Evolutionary conservation across 2,797 vertebrate species (phyloP).

Genomic region (Amniataba percoides): DNA sequence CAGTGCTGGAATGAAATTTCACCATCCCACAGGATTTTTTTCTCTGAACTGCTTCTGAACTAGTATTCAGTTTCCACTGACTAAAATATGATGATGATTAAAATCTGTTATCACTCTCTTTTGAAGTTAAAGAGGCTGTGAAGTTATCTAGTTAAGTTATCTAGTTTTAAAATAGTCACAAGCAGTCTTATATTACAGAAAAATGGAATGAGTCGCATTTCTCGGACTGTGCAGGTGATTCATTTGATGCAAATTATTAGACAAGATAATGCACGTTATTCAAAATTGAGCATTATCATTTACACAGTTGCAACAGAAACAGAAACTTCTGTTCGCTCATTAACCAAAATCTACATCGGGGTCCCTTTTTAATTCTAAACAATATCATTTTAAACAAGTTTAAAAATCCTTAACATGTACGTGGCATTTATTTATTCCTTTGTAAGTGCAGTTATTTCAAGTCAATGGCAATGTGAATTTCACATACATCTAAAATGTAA

Average conservation of each 20-base stretch:
- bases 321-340: background rate
- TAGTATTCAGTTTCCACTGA: background rate
- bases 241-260: background rate
- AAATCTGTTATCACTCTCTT: constrained; percentile 23
- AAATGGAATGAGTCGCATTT: constrained; percentile 4
- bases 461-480: background rate
- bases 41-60: constrained; percentile 23
- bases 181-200: background rate
- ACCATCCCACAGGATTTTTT: constrained; percentile 14
- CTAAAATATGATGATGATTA: constrained; percentile 1
- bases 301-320: background rate
- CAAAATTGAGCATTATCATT: constrained; percentile 7
- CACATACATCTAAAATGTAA: background rate
- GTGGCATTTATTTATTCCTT: background rate
- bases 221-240: background rate
- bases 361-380: background rate
- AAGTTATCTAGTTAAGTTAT: background rate
- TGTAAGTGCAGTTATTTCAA: background rate
- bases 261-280: background rate
- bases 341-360: background rate
- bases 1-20: constrained; percentile 30
- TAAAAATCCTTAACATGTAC: background rate
- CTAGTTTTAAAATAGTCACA: background rate
- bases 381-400: background rate
- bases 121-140: background rate